phyloP scores from a whole-genome alignment of 2,888 invertebrate species.

The Acrocera orbiculus region DNA sequence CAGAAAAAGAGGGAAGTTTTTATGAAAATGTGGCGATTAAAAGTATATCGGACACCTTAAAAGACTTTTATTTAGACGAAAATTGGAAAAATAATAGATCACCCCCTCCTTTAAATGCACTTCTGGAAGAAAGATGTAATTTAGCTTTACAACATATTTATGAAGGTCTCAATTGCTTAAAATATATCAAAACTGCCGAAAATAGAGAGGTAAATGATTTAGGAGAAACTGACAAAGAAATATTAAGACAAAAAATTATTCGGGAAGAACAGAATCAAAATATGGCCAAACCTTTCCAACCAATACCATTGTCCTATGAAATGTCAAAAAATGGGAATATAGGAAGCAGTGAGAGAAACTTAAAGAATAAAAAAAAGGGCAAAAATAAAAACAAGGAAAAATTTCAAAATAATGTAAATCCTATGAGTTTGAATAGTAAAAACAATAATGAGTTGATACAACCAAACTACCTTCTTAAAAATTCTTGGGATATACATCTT shows the following conservation, averaged over 20 bases:
- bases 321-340: conserved; percentile 9
- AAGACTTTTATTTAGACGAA: conserved; percentile 22
- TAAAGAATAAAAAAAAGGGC: conserved; percentile 2
- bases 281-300: conserved; percentile 38
- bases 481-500: conserved; percentile 62
- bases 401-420: conserved; percentile 18
- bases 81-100: conserved; percentile 16
- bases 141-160: conserved; percentile 54
- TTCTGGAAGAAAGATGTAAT: conserved; percentile 44
- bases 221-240: conserved; percentile 32
- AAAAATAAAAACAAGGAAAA: conserved; percentile 12
- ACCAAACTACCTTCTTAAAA: conserved; percentile 19
- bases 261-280: conserved; percentile 52
- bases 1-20: conserved; percentile 19
- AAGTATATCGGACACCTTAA: conserved; percentile 26
- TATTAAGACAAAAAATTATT: conserved; percentile 35
- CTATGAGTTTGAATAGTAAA: not conserved
- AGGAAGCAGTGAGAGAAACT: not conserved
- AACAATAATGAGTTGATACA: not conserved
- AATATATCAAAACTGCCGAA: conserved; percentile 29
- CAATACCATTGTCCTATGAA: conserved; percentile 28
- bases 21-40: conserved; percentile 25
- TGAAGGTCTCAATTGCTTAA: conserved; percentile 52
- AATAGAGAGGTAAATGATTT: no score
- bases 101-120: conserved; percentile 31